Conservation (phyloP, 2,888 invertebrate genomes). For the Tetheella fluctuosa region DNA sequence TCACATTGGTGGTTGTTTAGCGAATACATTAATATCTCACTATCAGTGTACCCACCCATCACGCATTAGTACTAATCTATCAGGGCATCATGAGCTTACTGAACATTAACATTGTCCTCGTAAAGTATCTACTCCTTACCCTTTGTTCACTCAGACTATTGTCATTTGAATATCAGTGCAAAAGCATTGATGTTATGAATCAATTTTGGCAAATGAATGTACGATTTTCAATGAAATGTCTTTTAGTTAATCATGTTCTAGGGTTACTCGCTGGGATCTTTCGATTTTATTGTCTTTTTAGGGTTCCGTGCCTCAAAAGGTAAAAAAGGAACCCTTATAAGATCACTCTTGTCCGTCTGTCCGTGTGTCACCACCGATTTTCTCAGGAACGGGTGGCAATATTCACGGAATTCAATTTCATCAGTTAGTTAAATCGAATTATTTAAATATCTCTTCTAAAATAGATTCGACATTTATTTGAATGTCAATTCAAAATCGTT, state of each 20-base stretch:
- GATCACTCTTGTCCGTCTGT: no score
- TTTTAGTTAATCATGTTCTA: background rate
- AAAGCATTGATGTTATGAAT: background rate
- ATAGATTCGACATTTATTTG: no score
- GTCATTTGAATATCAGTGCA: constrained; percentile 21
- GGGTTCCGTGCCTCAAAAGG: no score
- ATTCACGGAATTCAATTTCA: no score
- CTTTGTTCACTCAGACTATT: constrained; percentile 23
- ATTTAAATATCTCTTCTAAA: no score
- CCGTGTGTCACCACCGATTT: no score
- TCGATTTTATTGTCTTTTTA: no score
- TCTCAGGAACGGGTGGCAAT: no score
- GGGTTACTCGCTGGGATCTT: no score
- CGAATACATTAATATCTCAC: constrained; percentile 30
- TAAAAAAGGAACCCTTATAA: no score
- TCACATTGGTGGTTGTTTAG: constrained; percentile 33
- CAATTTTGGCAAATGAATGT: background rate
- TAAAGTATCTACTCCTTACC: constrained; percentile 32
- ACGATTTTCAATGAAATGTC: background rate
- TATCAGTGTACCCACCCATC: constrained; percentile 25
- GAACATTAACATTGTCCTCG: constrained; percentile 37
- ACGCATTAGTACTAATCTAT: constrained; percentile 29
- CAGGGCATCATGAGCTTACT: constrained; percentile 22
- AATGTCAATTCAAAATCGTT: no score
- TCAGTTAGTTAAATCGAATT: no score